These are phyloP conservation scores for Marmota monax DNA, from an alignment of 2,113 vertebrate genomes.

Conservation along the genomic window DNA sequence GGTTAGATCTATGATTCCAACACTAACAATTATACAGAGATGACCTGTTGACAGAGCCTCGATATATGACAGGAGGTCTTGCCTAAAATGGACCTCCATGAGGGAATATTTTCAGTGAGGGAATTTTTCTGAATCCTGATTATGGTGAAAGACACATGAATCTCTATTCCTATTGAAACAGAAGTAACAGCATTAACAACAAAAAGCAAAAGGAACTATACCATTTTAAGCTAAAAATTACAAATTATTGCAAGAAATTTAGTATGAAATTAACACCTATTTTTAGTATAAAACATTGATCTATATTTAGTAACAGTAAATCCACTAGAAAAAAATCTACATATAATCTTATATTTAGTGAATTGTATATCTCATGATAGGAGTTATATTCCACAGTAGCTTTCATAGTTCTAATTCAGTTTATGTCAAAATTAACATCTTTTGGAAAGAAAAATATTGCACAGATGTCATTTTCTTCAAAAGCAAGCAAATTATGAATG, in stretches of 20 bases:
- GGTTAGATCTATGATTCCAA: neutral
- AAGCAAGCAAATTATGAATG: slow-evolving; percentile 76
- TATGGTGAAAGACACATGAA: neutral
- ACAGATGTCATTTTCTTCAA: slow-evolving; percentile 80
- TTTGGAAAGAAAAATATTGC: slow-evolving; percentile 63
- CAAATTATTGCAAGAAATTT: neutral
- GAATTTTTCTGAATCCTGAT: neutral
- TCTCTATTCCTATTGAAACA: neutral
- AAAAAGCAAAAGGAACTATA: neutral
- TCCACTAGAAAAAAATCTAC: neutral
- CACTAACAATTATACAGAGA: neutral
- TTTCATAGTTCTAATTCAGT: slow-evolving; percentile 57
- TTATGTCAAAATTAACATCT: slow-evolving; percentile 61
- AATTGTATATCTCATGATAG: neutral
- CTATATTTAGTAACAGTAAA: neutral
- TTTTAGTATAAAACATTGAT: neutral
- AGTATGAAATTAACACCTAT: neutral
- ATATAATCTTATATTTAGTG: neutral
- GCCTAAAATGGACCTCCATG: fast-evolving
- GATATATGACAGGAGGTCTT: fast-evolving
- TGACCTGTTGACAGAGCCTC: fast-evolving
- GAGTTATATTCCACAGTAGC: slow-evolving; percentile 20
- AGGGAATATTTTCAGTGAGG: neutral
- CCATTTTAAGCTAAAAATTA: neutral
- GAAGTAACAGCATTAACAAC: neutral